phyloP scores from a whole-genome alignment of 64 coral and sea anemone genomes.

The Porites australiensis region DNA sequence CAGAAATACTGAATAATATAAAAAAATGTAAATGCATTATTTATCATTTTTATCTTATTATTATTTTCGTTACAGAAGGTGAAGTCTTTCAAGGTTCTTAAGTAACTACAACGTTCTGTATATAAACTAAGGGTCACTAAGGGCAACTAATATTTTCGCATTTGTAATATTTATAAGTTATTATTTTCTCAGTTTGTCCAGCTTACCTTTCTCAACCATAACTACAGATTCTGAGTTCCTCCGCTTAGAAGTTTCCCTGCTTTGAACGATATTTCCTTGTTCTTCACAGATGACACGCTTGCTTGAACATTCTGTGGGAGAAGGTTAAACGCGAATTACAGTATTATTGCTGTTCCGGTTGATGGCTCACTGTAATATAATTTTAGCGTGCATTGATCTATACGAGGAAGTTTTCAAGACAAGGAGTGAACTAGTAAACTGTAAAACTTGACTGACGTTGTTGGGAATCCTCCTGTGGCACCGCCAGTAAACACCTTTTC shows the following conservation, averaged over 20 bases:
- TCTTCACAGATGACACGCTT: neutral
- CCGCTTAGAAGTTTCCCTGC: neutral
- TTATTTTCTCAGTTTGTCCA: too few relatives aligned
- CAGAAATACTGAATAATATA: too few relatives aligned
- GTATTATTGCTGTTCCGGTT: neutral
- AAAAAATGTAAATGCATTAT: too few relatives aligned
- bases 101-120: too few relatives aligned
- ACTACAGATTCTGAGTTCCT: neutral
- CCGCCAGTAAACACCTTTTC: slow-evolving; percentile 1
- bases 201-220: slow-evolving; percentile 39
- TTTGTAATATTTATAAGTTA: neutral
- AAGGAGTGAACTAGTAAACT: neutral
- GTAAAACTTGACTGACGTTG: neutral
- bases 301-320: neutral
- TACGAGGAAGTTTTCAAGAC: too few relatives aligned
- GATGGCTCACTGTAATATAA: too few relatives aligned
- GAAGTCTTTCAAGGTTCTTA: too few relatives aligned
- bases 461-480: neutral
- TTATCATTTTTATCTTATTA: too few relatives aligned
- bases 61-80: too few relatives aligned
- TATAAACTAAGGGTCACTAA: too few relatives aligned
- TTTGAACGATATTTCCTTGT: neutral
- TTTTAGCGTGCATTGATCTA: too few relatives aligned
- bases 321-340: neutral
- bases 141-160: neutral